Evolutionary conservation across 2,113 vertebrate species (phyloP).

Genomic region (Hypomesus transpacificus): DNA sequence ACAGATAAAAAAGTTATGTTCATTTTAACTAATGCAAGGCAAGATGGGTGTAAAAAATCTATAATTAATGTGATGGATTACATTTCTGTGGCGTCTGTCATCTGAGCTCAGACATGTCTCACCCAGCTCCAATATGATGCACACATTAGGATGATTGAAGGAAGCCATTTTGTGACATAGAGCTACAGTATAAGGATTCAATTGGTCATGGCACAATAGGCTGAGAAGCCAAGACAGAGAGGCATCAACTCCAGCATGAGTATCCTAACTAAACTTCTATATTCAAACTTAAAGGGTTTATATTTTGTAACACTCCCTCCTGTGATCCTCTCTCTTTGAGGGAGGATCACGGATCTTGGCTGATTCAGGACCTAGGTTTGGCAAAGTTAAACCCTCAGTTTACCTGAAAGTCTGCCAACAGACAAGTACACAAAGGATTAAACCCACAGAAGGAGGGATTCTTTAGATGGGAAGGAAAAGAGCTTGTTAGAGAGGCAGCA

Average conservation of each 20-base stretch:
- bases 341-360: neutral
- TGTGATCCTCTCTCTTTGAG: neutral
- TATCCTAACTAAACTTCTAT: slow-evolving; percentile 6
- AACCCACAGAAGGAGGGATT: slow-evolving; percentile 15
- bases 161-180: slow-evolving; percentile 47
- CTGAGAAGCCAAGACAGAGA: slow-evolving; percentile 41
- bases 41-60: slow-evolving; percentile 40
- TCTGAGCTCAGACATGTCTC: slow-evolving; percentile 53
- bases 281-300: neutral
- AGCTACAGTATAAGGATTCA: slow-evolving; percentile 38
- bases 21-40: slow-evolving; percentile 59
- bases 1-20: slow-evolving; percentile 32
- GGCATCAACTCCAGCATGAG: neutral
- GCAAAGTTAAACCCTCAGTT: neutral
- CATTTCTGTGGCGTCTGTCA: slow-evolving; percentile 44
- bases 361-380: neutral
- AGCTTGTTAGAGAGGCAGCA: neutral
- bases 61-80: slow-evolving; percentile 62
- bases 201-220: neutral
- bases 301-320: neutral
- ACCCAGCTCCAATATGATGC: slow-evolving; percentile 53
- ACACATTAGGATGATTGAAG: slow-evolving; percentile 68
- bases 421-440: neutral
- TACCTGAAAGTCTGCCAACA: neutral
- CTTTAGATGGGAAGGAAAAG: neutral